Percentiles rank a stretch among this genome's conserved stretches.
Conservation (phyloP, 2,113 vertebrate species). For the Promerops cafer region DNA sequence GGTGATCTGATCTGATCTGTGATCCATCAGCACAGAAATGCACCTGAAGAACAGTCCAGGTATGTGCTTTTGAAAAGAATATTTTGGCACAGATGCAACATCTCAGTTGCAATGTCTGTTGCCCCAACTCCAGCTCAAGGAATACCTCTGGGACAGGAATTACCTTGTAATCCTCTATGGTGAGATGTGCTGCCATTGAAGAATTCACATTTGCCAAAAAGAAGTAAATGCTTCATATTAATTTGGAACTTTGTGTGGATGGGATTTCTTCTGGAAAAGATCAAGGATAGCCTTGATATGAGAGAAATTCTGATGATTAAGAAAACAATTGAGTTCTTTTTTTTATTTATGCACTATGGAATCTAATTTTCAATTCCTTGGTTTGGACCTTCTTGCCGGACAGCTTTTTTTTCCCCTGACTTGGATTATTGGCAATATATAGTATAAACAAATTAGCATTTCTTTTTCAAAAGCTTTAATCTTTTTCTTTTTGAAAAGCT, state of each 20-base stretch:
- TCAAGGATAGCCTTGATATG: background rate
- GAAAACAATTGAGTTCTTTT: background rate
- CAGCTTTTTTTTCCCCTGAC: background rate
- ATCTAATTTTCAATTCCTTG: background rate
- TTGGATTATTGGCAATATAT: background rate
- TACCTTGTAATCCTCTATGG: background rate
- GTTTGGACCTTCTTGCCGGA: background rate
- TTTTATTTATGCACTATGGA: background rate
- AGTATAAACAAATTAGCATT: background rate
- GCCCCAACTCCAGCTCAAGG: background rate
- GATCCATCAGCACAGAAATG: background rate
- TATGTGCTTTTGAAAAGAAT: background rate
- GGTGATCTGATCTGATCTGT: background rate
- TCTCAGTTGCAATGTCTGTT: background rate
- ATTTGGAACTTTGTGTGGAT: background rate
- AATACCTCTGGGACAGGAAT: background rate
- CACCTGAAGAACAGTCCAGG: background rate
- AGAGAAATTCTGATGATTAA: background rate
- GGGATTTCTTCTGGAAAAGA: background rate
- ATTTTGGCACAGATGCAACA: background rate
- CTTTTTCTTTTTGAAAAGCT: background rate
- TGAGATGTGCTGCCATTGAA: background rate
- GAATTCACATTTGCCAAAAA: constrained; percentile 4
- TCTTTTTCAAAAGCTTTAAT: constrained; percentile 3
- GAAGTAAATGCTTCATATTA: background rate